Evolutionary conservation across 2,113 vertebrate genomes (phyloP).

Genomic region (Caranx ignobilis): DNA sequence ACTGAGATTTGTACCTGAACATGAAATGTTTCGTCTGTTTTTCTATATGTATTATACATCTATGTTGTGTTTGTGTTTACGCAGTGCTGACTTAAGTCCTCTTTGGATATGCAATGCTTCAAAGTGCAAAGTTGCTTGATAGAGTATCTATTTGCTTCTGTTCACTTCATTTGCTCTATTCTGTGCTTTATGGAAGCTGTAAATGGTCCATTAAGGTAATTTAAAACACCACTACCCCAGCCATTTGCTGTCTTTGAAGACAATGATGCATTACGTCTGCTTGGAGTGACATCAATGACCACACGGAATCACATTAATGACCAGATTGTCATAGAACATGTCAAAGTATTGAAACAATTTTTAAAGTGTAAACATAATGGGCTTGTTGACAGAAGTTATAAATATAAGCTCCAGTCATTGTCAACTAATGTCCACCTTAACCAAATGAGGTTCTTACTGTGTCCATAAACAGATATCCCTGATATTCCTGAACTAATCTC

Average conservation of each 20-base stretch:
- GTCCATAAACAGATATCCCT: not conserved
- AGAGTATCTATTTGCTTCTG: constrained; percentile 16
- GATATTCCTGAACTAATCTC: not conserved
- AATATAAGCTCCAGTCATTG: not conserved
- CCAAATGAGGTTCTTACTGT: not conserved
- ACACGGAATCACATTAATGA: not conserved
- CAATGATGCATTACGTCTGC: constrained; percentile 21
- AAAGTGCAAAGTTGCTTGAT: constrained; percentile 4
- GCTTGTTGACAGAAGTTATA: not conserved
- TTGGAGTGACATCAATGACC: constrained; percentile 4
- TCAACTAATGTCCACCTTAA: not conserved
- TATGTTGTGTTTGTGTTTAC: constrained; percentile 18
- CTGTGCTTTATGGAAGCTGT: constrained; percentile 33
- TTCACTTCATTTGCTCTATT: constrained; percentile 29
- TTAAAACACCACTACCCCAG: constrained; percentile 27
- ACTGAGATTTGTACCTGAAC: constrained; percentile 7
- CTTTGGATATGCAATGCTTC: constrained; percentile 7
- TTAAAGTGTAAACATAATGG: constrained; percentile 6
- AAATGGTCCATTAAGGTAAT: constrained; percentile 50
- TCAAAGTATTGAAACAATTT: constrained; percentile 21
- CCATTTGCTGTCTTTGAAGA: constrained; percentile 37
- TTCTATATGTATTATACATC: not conserved
- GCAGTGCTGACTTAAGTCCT: constrained; percentile 13
- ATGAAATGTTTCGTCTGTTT: not conserved
- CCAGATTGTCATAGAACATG: constrained; percentile 5